These are phyloP conservation scores for Uloborus diversus DNA, from an alignment of 1,140 invertebrate genomes.

Conservation along the genomic window DNA sequence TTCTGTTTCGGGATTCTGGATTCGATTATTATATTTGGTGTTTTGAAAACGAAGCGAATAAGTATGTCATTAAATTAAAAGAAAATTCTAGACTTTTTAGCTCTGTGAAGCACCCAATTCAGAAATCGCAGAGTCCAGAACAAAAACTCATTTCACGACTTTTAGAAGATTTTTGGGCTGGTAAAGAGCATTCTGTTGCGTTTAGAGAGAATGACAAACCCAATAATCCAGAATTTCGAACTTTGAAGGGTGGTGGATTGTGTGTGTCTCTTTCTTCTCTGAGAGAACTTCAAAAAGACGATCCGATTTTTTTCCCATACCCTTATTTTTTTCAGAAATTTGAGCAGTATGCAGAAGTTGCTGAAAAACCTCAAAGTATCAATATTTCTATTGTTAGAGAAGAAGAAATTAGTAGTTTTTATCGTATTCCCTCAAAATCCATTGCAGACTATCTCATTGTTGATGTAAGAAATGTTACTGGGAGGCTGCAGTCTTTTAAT, in stretches of 20 bases:
- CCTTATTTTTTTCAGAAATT: conserved; percentile 2
- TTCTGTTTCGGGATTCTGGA: no score
- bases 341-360: neutral
- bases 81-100: neutral
- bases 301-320: neutral
- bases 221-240: neutral
- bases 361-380: no score
- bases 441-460: conserved; percentile 11
- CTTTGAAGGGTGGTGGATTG: conserved; percentile 7
- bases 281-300: neutral
- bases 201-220: neutral
- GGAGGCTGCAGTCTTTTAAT: neutral
- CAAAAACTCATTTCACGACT: neutral
- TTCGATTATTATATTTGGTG: no score
- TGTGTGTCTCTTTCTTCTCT: neutral
- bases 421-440: neutral
- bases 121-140: neutral
- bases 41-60: no score
- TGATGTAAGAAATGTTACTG: neutral
- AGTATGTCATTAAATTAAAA: neutral
- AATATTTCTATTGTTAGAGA: neutral
- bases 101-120: neutral
- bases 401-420: neutral
- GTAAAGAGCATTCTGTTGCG: neutral
- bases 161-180: neutral